These are phyloP conservation scores for Busseola fusca DNA, from an alignment of 2,888 invertebrate species.

Conservation along the genomic window DNA sequence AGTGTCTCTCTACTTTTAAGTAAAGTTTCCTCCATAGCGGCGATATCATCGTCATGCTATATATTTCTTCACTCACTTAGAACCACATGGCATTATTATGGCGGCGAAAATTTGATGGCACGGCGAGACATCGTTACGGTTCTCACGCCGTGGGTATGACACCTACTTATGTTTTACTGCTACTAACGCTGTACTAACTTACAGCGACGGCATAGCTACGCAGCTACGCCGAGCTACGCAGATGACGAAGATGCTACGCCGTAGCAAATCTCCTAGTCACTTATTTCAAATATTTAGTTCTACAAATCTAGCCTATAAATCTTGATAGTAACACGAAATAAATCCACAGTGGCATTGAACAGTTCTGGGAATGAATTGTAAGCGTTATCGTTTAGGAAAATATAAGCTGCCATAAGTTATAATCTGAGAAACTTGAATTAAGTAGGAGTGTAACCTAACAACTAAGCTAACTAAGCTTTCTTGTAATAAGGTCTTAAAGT, in stretches of 20 bases:
- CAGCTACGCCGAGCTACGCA: neutral
- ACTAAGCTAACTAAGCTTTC: constrained; percentile 18
- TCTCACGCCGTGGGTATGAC: too few species aligned
- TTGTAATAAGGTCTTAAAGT: neutral
- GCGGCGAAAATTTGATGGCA: too few species aligned
- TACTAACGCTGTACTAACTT: too few species aligned
- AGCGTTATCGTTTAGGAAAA: constrained; percentile 1
- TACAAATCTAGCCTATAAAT: neutral
- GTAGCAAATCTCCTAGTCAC: constrained; percentile 1
- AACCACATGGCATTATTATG: too few species aligned
- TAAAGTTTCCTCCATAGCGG: too few species aligned
- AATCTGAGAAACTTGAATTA: constrained; percentile 6
- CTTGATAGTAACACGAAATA: too few species aligned
- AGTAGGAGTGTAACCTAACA: constrained; percentile 17
- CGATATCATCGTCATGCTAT: too few species aligned
- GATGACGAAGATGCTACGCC: constrained; percentile 3
- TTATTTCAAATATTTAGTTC: neutral
- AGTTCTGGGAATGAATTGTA: neutral
- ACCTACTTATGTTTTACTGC: neutral
- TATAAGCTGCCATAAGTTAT: neutral
- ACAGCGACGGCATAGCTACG: neutral
- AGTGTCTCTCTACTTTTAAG: too few species aligned
- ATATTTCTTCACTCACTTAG: too few species aligned
- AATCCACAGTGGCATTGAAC: neutral
- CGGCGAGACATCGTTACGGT: too few species aligned